A percentile compares a stretch with the other conserved stretches of the same genome.
These are phyloP conservation scores for Oreochromis niloticus DNA, from an alignment of 2,113 vertebrate species.

Conservation along the genomic window DNA sequence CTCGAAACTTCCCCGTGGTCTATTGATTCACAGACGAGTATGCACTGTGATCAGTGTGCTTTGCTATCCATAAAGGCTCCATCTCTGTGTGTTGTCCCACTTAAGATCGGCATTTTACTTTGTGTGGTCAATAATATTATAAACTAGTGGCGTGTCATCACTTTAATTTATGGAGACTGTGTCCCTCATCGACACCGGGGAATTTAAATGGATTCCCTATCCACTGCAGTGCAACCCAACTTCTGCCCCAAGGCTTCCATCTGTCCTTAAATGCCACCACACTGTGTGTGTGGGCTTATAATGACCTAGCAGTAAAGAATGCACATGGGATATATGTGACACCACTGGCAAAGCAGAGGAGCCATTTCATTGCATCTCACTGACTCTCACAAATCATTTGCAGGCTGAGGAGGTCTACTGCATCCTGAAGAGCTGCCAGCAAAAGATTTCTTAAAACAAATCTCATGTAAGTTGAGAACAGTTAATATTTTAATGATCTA, in stretches of 20 bases:
- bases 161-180: conserved; percentile 33
- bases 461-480: background rate
- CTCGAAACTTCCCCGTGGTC: background rate
- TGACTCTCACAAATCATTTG: background rate
- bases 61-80: conserved; percentile 22
- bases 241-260: conserved; percentile 30
- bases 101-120: conserved; percentile 47
- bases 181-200: conserved; percentile 3
- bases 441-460: background rate
- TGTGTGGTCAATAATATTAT: conserved; percentile 27
- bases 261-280: conserved; percentile 16
- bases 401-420: background rate
- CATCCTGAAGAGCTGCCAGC: background rate
- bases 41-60: conserved; percentile 19
- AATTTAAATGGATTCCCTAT: conserved; percentile 23
- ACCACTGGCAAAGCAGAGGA: background rate
- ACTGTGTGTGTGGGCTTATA: background rate
- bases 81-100: conserved; percentile 8
- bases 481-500: background rate
- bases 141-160: conserved; percentile 34
- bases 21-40: conserved; percentile 17
- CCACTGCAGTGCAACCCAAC: conserved; percentile 32
- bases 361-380: background rate
- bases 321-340: background rate
- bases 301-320: conserved; percentile 4